Percentiles rank a stretch among this genome's conserved stretches.
These are phyloP conservation scores for Alloscopus bannaensis DNA, from an alignment of 2,888 invertebrate genomes.

Conservation along the genomic window DNA sequence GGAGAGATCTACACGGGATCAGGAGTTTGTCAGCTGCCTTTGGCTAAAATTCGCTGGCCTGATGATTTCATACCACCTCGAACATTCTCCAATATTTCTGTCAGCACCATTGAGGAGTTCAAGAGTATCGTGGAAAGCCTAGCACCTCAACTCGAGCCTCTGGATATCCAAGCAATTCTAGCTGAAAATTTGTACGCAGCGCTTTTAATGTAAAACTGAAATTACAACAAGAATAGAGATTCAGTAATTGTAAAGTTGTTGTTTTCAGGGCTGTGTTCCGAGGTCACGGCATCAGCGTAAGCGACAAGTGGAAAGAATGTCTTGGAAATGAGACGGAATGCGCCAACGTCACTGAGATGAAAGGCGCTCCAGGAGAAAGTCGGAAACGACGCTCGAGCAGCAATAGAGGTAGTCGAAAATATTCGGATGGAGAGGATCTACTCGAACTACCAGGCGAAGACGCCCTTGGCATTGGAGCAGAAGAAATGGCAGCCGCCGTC, in stretches of 20 bases:
- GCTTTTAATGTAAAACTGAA: background rate
- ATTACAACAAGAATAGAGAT: background rate
- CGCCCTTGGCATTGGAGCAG: background rate
- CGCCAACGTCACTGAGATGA: slow-evolving; percentile 44
- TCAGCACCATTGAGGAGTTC: slow-evolving; percentile 69
- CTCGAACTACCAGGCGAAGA: background rate
- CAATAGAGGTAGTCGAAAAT: background rate
- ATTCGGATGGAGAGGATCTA: background rate
- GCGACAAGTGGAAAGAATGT: slow-evolving; percentile 65
- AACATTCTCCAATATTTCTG: slow-evolving; percentile 66
- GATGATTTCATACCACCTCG: slow-evolving; percentile 55
- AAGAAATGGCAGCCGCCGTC: background rate
- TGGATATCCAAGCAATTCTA: slow-evolving; percentile 67
- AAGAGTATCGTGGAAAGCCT: slow-evolving; percentile 64
- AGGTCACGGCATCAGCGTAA: slow-evolving; percentile 64
- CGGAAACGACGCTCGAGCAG: slow-evolving; percentile 6
- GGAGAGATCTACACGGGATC: slow-evolving; percentile 68
- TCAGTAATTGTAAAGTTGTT: slow-evolving; percentile 6
- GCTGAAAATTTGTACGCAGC: slow-evolving; percentile 59
- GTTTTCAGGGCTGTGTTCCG: slow-evolving; percentile 59
- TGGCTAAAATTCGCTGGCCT: slow-evolving; percentile 58
- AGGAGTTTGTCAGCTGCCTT: slow-evolving; percentile 68
- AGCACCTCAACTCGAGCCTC: slow-evolving; percentile 65
- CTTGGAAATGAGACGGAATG: slow-evolving; percentile 67
- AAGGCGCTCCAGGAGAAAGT: slow-evolving; percentile 35